These are phyloP conservation scores for Cheilosia soror DNA, from an alignment of 2,888 invertebrate species.

Conservation along the genomic window DNA sequence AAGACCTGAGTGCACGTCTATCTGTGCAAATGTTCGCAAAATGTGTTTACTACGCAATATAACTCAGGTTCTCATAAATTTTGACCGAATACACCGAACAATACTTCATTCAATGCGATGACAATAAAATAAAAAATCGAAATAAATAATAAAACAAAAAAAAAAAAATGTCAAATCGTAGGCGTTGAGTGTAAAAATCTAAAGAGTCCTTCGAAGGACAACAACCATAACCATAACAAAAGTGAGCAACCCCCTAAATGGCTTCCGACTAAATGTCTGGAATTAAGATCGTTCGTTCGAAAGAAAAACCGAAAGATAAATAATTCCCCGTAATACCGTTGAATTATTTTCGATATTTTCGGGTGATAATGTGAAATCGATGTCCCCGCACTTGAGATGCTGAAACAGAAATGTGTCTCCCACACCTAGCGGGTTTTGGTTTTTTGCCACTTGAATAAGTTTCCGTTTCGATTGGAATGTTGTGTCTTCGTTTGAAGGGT, in stretches of 20 bases:
- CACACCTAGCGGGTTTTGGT: slow-evolving; percentile 18
- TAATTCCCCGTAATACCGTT: slow-evolving; percentile 71
- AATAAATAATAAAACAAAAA: slow-evolving; percentile 30
- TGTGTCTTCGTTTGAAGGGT: slow-evolving; percentile 45
- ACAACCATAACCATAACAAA: slow-evolving; percentile 15
- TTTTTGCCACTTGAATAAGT: slow-evolving; percentile 67
- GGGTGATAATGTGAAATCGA: slow-evolving; percentile 73
- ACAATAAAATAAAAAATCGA: slow-evolving; percentile 18
- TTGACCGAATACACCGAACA: slow-evolving; percentile 56
- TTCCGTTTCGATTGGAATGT: slow-evolving; percentile 64
- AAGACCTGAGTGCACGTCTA: slow-evolving; percentile 45
- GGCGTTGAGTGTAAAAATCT: slow-evolving; percentile 11
- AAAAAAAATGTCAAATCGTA: slow-evolving; percentile 58
- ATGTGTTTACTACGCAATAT: slow-evolving; percentile 72
- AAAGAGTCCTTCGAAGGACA: background rate
- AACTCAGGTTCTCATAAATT: slow-evolving; percentile 71
- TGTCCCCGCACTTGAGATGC: slow-evolving; percentile 69
- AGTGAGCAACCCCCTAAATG: slow-evolving; percentile 38
- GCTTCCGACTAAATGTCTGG: slow-evolving; percentile 64
- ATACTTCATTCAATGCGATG: slow-evolving; percentile 68
- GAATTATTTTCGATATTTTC: slow-evolving; percentile 73
- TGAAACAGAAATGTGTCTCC: slow-evolving; percentile 53
- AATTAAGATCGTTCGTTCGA: slow-evolving; percentile 65
- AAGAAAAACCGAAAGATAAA: slow-evolving; percentile 69
- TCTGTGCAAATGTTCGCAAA: slow-evolving; percentile 65